phyloP scores from a whole-genome alignment of 2,113 vertebrate genomes.

The Castor canadensis region DNA sequence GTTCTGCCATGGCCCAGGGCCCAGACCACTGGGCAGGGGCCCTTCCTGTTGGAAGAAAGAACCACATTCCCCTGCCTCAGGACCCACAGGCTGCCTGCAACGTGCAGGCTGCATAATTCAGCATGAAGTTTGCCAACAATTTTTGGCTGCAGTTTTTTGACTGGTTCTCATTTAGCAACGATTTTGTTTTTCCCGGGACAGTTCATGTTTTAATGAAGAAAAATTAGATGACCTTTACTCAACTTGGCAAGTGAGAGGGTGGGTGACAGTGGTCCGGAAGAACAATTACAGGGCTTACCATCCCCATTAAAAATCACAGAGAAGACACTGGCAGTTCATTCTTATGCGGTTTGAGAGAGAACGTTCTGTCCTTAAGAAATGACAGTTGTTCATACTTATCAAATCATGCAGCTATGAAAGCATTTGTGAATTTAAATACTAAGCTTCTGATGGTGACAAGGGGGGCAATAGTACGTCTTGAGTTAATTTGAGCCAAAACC shows the following conservation, averaged over 20 bases:
- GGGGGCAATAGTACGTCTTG: neutral
- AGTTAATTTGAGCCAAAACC: neutral
- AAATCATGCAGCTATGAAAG: neutral
- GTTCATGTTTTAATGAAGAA: constrained; percentile 66
- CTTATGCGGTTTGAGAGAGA: neutral
- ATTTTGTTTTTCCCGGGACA: constrained; percentile 53
- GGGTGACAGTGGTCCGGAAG: constrained; percentile 11
- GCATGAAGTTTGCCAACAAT: constrained; percentile 45
- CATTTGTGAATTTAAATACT: neutral
- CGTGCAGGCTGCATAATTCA: constrained; percentile 60
- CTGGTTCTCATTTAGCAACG: constrained; percentile 72
- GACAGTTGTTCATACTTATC: neutral
- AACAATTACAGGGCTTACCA: constrained; percentile 11
- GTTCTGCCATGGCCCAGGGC: constrained; percentile 13
- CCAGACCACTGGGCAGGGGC: constrained; percentile 56
- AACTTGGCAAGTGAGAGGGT: constrained; percentile 49
- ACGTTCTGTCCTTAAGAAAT: neutral
- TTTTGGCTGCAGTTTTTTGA: constrained; percentile 61
- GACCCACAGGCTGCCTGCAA: constrained; percentile 64
- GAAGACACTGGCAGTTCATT: neutral
- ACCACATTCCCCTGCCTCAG: constrained; percentile 45
- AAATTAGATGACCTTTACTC: constrained; percentile 62
- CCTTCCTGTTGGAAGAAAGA: constrained; percentile 66
- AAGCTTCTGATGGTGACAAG: neutral
- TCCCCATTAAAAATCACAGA: neutral